Conservation (phyloP, 2,113 vertebrate species). For the Macquaria ambigua region DNA sequence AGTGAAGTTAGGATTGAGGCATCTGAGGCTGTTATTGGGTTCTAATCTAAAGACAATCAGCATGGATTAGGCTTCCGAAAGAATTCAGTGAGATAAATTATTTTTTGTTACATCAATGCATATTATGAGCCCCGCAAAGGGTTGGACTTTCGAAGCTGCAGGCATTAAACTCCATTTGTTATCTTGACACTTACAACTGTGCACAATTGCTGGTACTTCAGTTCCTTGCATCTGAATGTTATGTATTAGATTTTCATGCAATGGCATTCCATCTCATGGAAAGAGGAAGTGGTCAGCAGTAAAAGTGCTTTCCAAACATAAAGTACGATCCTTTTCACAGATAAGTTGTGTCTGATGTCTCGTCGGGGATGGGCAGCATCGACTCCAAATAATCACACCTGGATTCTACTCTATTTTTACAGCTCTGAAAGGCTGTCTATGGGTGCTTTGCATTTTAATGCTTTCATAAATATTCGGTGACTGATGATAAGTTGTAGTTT, state of each 20-base stretch:
- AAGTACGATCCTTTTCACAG: constrained; percentile 55
- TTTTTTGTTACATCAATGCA: neutral
- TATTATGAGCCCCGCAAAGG: neutral
- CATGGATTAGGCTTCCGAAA: constrained; percentile 11
- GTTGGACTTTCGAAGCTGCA: constrained; percentile 1
- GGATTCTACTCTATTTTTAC: constrained; percentile 26
- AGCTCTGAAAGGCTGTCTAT: constrained; percentile 28
- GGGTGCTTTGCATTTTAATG: constrained; percentile 43
- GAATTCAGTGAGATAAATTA: neutral
- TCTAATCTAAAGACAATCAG: constrained; percentile 3
- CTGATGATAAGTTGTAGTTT: constrained; percentile 27
- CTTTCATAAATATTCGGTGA: constrained; percentile 53
- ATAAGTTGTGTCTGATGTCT: constrained; percentile 40
- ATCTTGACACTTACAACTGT: constrained; percentile 13
- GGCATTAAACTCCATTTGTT: constrained; percentile 10
- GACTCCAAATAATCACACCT: constrained; percentile 51
- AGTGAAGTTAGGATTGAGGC: neutral
- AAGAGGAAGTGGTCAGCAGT: constrained; percentile 55
- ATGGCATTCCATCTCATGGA: constrained; percentile 42
- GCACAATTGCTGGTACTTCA: constrained; percentile 11
- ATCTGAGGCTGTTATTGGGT: neutral
- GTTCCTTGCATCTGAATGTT: constrained; percentile 19
- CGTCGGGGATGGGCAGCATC: constrained; percentile 13
- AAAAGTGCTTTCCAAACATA: constrained; percentile 45
- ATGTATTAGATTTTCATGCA: constrained; percentile 11